A percentile compares a stretch with the other conserved stretches of the same genome.
Conservation (phyloP, 2,113 vertebrate genomes). For the Myotis brandtii region DNA sequence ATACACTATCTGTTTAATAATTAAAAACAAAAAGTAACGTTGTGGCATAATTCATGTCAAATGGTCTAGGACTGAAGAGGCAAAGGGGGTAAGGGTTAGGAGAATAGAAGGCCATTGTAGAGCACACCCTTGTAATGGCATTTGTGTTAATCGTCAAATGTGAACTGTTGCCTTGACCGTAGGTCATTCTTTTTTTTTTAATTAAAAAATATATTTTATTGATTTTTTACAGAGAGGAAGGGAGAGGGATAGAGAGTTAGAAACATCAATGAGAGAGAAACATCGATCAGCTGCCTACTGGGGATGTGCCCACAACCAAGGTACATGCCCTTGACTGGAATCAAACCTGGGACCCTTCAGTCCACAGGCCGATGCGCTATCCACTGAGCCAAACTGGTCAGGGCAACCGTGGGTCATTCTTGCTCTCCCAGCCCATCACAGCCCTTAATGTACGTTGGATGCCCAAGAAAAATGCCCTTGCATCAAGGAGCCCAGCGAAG, state of each 20-base stretch:
- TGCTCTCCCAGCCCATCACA: background rate
- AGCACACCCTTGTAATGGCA: slow-evolving; percentile 38
- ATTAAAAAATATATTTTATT: too few species aligned
- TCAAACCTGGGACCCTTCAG: too few species aligned
- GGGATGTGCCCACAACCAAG: too few species aligned
- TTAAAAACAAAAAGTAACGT: background rate
- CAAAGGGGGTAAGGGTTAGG: slow-evolving; percentile 11
- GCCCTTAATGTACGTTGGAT: background rate
- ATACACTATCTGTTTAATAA: background rate
- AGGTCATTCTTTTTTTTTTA: too few species aligned
- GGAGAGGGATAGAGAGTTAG: too few species aligned
- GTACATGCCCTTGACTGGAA: too few species aligned
- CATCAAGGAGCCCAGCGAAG: background rate
- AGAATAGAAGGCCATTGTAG: slow-evolving; percentile 50
- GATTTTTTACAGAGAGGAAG: too few species aligned
- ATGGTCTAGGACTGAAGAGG: slow-evolving; percentile 4
- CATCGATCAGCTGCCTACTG: too few species aligned
- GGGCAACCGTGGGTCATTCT: background rate
- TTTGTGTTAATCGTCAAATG: slow-evolving; percentile 45
- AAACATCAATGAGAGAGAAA: too few species aligned
- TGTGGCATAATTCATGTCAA: background rate
- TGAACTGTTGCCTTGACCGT: background rate
- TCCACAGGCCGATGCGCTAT: too few species aligned
- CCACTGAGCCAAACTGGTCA: too few species aligned
- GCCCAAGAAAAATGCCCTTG: slow-evolving; percentile 1